Evolutionary conservation across 2,888 invertebrate genomes (phyloP), one percentile per base, ranked within the genome.

Genomic region (Cybosia mesomella): DNA sequence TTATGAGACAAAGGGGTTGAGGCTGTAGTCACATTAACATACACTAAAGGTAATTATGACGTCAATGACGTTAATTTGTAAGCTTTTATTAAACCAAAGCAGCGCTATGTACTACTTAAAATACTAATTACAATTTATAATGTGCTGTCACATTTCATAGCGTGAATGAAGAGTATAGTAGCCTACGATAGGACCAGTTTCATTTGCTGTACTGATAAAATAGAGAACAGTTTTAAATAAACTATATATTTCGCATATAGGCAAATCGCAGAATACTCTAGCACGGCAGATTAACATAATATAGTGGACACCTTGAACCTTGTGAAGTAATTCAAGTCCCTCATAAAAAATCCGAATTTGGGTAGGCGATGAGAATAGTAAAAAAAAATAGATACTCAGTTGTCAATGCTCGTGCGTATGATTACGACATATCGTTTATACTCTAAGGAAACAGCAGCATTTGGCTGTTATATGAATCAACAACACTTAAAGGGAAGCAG

Each of bases 131-230:
- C 63, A 68, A 11, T 58, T 61, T 43, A 74, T 43, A 70, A 68
- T 55, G 78, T 80, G 78, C 78, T 39, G 64, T 70, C 70, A 70
- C 68, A 79, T 71, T 79, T 77, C 11, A 74, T 73, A 80, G 78
- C 71, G 80, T 80, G 80, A 75, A 66, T 74, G 24, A 67, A 66
- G 32, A 68, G 59, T 67, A 64, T 43, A 70, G 11, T 67, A n/a
- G 64, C 70, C 67, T 79, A 79, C 64, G n/a, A 22, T 61, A 68
- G 75, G 72, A 75, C 73, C 75, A 73, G 72, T 68, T 75, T 72
- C 70, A 53, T 64, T n/a, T 64, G 13, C 15, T 18, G 0, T 61
- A 11, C 5, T 24, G 13, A 18, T 49, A 49, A 49, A 49, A 49
- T n/a, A 15, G 4, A 49, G 1, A 49, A n/a, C 7, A 49, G 18